A percentile compares a stretch with the other conserved stretches of the same genome.
Conservation (phyloP, 2,113 vertebrate species). For the Brachypteracias leptosomus region DNA sequence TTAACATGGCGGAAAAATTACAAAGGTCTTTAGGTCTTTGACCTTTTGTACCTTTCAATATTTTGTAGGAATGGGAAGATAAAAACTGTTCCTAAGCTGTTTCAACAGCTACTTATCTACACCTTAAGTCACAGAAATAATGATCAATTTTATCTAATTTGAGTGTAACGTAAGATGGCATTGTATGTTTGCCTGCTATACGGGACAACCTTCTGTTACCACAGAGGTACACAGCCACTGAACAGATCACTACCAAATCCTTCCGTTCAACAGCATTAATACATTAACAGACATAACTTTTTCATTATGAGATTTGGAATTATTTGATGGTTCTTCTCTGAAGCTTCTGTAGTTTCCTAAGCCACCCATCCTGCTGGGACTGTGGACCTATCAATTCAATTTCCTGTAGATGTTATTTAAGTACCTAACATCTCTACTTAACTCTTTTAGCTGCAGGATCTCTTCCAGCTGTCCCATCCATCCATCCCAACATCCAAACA, state of each 20-base stretch:
- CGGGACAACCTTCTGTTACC: background rate
- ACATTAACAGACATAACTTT: background rate
- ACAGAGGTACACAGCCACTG: background rate
- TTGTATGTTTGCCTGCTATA: background rate
- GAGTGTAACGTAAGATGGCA: background rate
- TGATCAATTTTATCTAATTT: background rate
- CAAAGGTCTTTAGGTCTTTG: background rate
- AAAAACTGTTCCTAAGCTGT: background rate
- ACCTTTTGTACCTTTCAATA: background rate
- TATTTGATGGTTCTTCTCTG: background rate
- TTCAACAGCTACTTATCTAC: background rate
- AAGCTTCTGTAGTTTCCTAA: background rate
- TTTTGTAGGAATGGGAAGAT: background rate
- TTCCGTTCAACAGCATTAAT: background rate
- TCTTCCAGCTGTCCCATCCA: background rate
- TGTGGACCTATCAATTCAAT: background rate
- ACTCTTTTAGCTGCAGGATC: background rate
- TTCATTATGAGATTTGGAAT: background rate
- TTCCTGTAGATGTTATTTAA: background rate
- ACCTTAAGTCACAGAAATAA: background rate
- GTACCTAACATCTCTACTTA: background rate
- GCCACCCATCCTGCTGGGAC: background rate
- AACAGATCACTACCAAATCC: background rate
- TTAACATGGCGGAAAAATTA: background rate
- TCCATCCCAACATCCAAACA: background rate